Evolutionary conservation across 2,888 invertebrate genomes (phyloP), one percentile per base, ranked within the genome.

Genomic region (Conops quadrifasciatus): DNA sequence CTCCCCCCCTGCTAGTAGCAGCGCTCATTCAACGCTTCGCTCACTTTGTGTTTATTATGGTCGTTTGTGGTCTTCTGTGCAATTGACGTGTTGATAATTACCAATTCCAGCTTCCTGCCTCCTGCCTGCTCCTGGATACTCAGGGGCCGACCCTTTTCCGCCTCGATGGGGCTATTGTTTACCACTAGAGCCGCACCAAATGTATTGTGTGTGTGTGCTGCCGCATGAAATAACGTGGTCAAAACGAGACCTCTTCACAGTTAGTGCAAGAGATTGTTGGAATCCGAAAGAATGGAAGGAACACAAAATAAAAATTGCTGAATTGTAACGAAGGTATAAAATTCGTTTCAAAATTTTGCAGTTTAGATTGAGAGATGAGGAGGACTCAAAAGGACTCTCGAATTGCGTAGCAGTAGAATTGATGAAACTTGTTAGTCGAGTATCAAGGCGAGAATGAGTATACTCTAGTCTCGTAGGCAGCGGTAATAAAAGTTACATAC

Each of bases 11-110:
- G 58, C 3, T 36, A 59, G 56, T 56, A 56, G 49, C 30, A 47
- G 53, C 43, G 24, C n/a, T n/a, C 26, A 0, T 56, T 60, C 60
- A 43, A 64, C 36, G 64, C 47, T 15, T n/a, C 43, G 53, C 71
- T 43, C 59, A 19, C 69, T 72, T 70, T 72, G 63, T 72, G 28
- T 66, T 64, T 72, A 70, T 76, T 73, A 71, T 72, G 76, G 70
- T 72, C 72, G 70, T 75, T 76, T 75, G 79, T 74, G 77, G 77
- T 76, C 79, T 82, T 83, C 83, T 83, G 83, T 83, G 82, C 80
- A 82, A 80, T 82, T 83, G 82, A 83, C 82, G 81, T 79, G 81
- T 77, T 78, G 80, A 81, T 83, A 83, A 83, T 83, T 83, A 83
- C 81, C 79, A 80, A 82, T 75, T 77, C 74, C 76, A 4, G 13